A percentile compares a stretch with the other conserved stretches of the same genome.
These are phyloP conservation scores for Heliconius eleuchia DNA, from an alignment of 1,140 invertebrate genomes.

Conservation along the genomic window DNA sequence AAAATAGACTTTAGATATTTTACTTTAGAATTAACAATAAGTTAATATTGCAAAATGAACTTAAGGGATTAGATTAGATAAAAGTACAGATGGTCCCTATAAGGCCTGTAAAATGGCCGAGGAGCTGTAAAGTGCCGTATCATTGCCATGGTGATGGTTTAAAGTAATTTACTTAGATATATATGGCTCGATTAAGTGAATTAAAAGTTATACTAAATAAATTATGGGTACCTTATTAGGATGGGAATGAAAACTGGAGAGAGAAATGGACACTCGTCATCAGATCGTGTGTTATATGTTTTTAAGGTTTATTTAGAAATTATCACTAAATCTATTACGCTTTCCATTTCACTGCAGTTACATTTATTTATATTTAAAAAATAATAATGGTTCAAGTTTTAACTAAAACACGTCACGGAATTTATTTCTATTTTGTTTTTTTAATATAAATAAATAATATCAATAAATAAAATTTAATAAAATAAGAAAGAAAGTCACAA, in stretches of 20 bases:
- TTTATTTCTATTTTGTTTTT: too few species aligned
- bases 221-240: constrained; percentile 32
- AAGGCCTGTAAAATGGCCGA: constrained; percentile 41
- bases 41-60: constrained; percentile 22
- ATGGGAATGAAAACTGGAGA: background rate
- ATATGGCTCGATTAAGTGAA: constrained; percentile 40
- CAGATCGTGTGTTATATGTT: background rate
- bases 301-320: background rate
- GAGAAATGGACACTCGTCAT: constrained; percentile 1
- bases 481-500: too few species aligned
- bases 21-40: constrained; percentile 20
- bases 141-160: constrained; percentile 39
- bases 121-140: constrained; percentile 40
- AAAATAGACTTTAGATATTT: constrained; percentile 22
- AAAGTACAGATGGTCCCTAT: constrained; percentile 43
- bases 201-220: constrained; percentile 39
- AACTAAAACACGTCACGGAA: too few species aligned
- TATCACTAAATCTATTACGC: background rate
- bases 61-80: constrained; percentile 44
- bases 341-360: too few species aligned
- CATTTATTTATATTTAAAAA: too few species aligned
- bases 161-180: constrained; percentile 42
- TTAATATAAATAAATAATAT: too few species aligned
- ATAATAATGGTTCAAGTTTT: too few species aligned
- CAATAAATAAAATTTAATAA: too few species aligned